These are phyloP conservation scores for Diacarnus erythraeanus DNA, from an alignment of 37 sponge, comb jelly and placozoan genomes.

Conservation along the genomic window DNA sequence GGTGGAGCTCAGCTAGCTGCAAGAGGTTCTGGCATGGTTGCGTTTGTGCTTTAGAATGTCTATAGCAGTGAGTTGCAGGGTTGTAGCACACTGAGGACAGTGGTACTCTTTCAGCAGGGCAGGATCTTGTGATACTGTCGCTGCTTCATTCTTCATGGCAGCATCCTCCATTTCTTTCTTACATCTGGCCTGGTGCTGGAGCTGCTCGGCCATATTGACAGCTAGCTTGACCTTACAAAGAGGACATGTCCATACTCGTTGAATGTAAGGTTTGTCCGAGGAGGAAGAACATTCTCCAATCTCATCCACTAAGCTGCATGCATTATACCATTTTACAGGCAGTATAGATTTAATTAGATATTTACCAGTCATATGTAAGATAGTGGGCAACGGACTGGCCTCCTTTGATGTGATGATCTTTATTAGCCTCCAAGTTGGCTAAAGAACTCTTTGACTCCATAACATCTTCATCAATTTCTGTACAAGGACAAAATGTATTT, in stretches of 20 bases:
- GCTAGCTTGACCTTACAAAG: constrained; percentile 47
- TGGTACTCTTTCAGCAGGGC: constrained; percentile 32
- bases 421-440: neutral
- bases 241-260: constrained; percentile 67
- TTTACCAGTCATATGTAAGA: constrained; percentile 74
- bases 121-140: neutral
- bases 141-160: neutral
- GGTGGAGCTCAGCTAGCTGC: neutral
- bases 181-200: constrained; percentile 66
- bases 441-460: neutral
- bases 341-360: neutral
- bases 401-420: constrained; percentile 66
- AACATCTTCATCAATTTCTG: too few relatives aligned
- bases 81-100: constrained; percentile 44
- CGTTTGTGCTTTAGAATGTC: constrained; percentile 75
- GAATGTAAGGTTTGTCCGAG: constrained; percentile 27
- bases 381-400: constrained; percentile 64
- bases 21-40: constrained; percentile 25
- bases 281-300: constrained; percentile 12
- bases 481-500: too few relatives aligned
- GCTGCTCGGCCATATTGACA: constrained; percentile 67
- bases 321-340: neutral
- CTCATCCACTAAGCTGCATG: constrained; percentile 42
- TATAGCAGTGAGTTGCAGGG: constrained; percentile 44
- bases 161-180: constrained; percentile 11